Base-by-base conservation (phyloP, 2,113 vertebrate genomes). In the Xenopus laevis region DNA sequence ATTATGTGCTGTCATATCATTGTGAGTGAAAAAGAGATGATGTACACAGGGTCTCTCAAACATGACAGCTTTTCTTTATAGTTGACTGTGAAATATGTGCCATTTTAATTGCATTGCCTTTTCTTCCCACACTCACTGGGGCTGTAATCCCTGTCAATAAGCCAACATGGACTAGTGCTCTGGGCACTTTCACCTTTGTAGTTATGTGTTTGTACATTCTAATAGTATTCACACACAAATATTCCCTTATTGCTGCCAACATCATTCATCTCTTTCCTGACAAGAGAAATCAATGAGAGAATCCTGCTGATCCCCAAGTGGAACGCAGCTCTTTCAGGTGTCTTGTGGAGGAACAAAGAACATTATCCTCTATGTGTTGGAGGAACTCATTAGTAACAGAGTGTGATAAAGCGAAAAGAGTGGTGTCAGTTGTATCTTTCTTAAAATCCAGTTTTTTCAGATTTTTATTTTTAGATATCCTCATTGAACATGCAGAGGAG, bases 241-340 rank as follows among this genome's bases (percentile, higher is more conserved):
- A 33, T 50, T 13, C 57, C 13, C 12, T 59, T 50, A 11, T 33
- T 18, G 59, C 16, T 23, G 17, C 33, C 44, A 20, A 15, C 40
- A 16, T 30, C 16, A 45, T 61, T 68, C 65, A 66, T 74, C 72
- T 74, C 65, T 18, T 30, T 13, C 10, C 44, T 68, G 63, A 60
- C 55, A 21, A 27, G n/a, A 17, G 45, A 45, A 15, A 68, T 68
- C 72, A 68, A 68, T 74, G 72, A 50, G 13, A 20, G 45, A 61
- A 27, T 46, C 73, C 65, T 33, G 57, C 65, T 50, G 65, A 74
- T 61, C 62, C 44, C 73, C 73, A 62, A 23, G 17, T 60, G 65
- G 64, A 61, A 55, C 11, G 11, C n/a, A 7, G 40, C 30, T 40
- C 46, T 50, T 74, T 52, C 23, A 47, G 72, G 65, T 69, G 65